Percentiles rank a stretch among this genome's conserved stretches.
Conservation (phyloP, 2,113 vertebrate species). For the Hucho hucho region DNA sequence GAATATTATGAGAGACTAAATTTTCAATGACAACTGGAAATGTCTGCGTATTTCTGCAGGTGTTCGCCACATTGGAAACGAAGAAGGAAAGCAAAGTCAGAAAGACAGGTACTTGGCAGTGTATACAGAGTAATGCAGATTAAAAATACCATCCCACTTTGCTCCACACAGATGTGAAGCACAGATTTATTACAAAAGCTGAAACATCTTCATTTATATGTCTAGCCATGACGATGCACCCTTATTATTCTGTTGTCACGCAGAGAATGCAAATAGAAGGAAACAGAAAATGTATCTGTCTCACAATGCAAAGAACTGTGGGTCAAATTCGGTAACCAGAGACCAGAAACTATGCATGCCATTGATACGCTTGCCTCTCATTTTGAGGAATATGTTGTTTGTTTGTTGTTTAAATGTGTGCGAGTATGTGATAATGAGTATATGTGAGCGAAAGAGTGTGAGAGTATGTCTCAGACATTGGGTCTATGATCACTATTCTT, state of each 20-base stretch:
- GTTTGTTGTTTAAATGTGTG: background rate
- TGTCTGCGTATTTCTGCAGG: slow-evolving; percentile 52
- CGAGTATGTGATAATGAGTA: background rate
- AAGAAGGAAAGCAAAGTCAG: slow-evolving; percentile 41
- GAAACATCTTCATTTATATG: slow-evolving; percentile 50
- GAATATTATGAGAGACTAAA: slow-evolving; percentile 48
- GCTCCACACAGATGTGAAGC: slow-evolving; percentile 45
- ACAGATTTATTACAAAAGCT: slow-evolving; percentile 49
- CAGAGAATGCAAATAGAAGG: slow-evolving; percentile 57
- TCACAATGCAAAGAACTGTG: slow-evolving; percentile 46
- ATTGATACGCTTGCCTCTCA: slow-evolving; percentile 35
- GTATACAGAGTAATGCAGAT: slow-evolving; percentile 44
- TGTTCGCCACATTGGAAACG: slow-evolving; percentile 62
- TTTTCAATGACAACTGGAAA: slow-evolving; percentile 43
- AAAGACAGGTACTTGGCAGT: slow-evolving; percentile 67
- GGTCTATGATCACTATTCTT: slow-evolving; percentile 32
- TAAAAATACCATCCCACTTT: slow-evolving; percentile 30
- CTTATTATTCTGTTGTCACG: slow-evolving; percentile 29
- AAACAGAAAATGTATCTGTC: slow-evolving; percentile 61
- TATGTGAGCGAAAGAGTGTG: no score
- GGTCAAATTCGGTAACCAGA: slow-evolving; percentile 51
- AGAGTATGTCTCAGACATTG: background rate
- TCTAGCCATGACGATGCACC: slow-evolving; percentile 36
- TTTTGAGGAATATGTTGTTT: slow-evolving; percentile 20
- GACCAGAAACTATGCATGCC: slow-evolving; percentile 48